Percentiles rank a stretch among this genome's conserved stretches.
Evolutionary conservation across 2,113 vertebrate species (phyloP).

Genomic region (Blennius ocellaris): DNA sequence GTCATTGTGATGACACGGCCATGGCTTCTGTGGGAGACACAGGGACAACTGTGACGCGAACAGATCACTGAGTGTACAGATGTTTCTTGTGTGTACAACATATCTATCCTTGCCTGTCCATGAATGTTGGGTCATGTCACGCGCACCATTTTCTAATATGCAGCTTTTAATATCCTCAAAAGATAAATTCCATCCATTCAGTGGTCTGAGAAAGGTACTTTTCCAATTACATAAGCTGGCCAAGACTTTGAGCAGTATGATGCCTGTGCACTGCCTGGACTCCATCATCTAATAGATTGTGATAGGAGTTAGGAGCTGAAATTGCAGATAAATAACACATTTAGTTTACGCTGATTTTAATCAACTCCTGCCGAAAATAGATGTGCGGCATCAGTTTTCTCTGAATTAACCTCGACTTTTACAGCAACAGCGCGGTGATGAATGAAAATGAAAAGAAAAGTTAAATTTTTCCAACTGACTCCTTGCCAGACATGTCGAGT

Average conservation of each 20-base stretch:
- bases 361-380: too few species aligned
- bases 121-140: conserved; percentile 51
- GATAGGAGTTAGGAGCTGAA: conserved; percentile 21
- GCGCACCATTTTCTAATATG: conserved; percentile 75
- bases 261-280: conserved; percentile 36
- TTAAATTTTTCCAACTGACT: too few species aligned
- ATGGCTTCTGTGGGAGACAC: conserved; percentile 3
- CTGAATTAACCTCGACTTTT: too few species aligned
- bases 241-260: conserved; percentile 37
- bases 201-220: conserved; percentile 72
- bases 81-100: conserved; percentile 49
- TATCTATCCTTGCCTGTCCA: conserved; percentile 59
- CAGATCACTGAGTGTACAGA: conserved; percentile 16
- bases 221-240: conserved; percentile 64
- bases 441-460: too few species aligned
- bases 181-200: conserved; percentile 77
- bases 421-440: too few species aligned
- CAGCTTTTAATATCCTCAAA: conserved; percentile 76
- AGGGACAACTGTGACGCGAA: neutral
- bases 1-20: conserved; percentile 8
- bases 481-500: too few species aligned
- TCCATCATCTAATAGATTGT: conserved; percentile 43
- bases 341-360: conserved; percentile 2
- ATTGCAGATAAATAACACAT: conserved; percentile 28
- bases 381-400: too few species aligned